phyloP scores from a whole-genome alignment of 2,888 invertebrate species.

The Drosophila barbarae region DNA sequence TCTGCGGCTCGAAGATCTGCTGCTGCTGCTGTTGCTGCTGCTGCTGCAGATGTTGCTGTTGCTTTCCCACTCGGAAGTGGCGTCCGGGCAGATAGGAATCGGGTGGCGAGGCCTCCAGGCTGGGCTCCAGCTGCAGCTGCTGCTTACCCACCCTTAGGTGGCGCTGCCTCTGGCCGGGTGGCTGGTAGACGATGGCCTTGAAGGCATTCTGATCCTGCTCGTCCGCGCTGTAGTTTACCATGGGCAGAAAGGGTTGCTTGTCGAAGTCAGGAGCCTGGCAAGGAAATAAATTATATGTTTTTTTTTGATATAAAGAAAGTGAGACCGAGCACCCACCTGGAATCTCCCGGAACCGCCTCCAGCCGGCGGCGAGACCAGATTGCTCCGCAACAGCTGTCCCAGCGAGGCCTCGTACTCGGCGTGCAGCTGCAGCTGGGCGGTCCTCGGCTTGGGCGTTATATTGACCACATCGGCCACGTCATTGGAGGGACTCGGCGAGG shows the following conservation, averaged over 20 bases:
- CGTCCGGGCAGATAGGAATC: constrained; percentile 58
- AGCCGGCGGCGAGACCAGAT: constrained; percentile 64
- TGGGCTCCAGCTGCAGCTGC: constrained; percentile 71
- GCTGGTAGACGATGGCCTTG: constrained; percentile 77
- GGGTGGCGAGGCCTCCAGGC: constrained; percentile 17
- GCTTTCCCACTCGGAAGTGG: constrained; percentile 60
- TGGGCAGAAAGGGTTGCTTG: constrained; percentile 84
- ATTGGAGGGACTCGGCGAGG: constrained; percentile 60
- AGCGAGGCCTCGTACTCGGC: constrained; percentile 60
- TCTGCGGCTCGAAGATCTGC: constrained; percentile 46
- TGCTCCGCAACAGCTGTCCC: constrained; percentile 81
- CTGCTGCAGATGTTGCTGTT: constrained; percentile 40
- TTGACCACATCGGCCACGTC: constrained; percentile 69
- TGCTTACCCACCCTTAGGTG: constrained; percentile 48
- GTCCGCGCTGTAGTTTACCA: constrained; percentile 81
- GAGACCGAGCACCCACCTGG: constrained; percentile 3
- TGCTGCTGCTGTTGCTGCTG: constrained; percentile 31
- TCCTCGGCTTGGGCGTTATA: constrained; percentile 82
- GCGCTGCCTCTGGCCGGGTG: constrained; percentile 43
- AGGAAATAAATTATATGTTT: not conserved
- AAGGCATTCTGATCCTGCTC: constrained; percentile 78
- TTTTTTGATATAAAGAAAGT: not conserved
- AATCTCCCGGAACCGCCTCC: constrained; percentile 4
- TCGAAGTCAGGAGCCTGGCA: constrained; percentile 80
- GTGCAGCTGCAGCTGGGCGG: constrained; percentile 44